Base-by-base conservation (phyloP, 1,140 invertebrate species). In the Drosophila hydei region DNA sequence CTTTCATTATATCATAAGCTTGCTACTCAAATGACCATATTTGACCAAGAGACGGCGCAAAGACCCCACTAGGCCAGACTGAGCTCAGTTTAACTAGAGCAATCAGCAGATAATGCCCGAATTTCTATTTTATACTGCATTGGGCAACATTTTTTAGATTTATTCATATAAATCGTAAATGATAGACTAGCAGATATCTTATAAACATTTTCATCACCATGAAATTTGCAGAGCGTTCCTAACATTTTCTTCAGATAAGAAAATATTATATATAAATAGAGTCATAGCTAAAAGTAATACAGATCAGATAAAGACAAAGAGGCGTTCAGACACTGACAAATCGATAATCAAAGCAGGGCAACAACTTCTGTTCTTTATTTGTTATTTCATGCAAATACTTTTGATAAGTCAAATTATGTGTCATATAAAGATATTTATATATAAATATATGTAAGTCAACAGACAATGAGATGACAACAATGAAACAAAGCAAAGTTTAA, bases 391-490 rank as follows among this genome's bases (percentile, higher is more conserved):
- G 9, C 18, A 47, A 60, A 8, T 12, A 14, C 16, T 23, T 14
- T 54, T 40, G 40, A 52, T 11, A 43, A 30, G 51, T 18, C 42
- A 2, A 23, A 23, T 23, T 23, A 23, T 2, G 21, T 4, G 21
- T 3, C 2, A 40, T 14, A 40, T 23, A 54, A 23, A 1, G 8
- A n/a, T 36, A 19, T 33, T 16, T 40, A 18, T 14, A 16, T 55
- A 18, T 27, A 9, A 9, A 19, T 47, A 19, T 19, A 38, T 47
- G 16, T 23, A 61, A 47, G 54, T 62, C 63, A 45, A 70, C 54
- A 73, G 42, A 73, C 60, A 70, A 65, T 38, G 33, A 54, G 40
- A 60, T 33, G 61, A 52, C 36, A 67, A 62, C 43, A 73, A 62
- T 47, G 54, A 45, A 51, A 75, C 54, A 67, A 71, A 56, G 27